Conservation (phyloP, 1,140 invertebrate species). For the Micrasema minimum region DNA sequence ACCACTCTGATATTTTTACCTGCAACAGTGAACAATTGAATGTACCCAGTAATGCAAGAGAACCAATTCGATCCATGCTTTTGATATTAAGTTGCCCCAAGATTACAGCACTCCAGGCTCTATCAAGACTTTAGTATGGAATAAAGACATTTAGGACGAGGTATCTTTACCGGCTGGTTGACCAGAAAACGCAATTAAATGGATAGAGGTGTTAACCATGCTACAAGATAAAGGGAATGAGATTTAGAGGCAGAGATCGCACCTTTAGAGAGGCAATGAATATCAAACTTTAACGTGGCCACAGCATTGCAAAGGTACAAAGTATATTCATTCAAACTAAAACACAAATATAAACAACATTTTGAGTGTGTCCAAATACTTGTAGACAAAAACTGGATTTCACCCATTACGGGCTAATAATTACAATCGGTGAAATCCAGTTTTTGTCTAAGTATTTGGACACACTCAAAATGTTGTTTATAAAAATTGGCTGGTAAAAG, state of each 20-base stretch:
- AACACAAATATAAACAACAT: too few species aligned
- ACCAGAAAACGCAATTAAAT: slow-evolving; percentile 53
- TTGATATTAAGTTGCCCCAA: slow-evolving; percentile 4
- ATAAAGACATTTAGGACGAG: slow-evolving; percentile 47
- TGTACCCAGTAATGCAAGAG: slow-evolving; percentile 5
- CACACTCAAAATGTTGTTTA: too few species aligned
- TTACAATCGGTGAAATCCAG: too few species aligned
- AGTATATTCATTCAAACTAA: too few species aligned
- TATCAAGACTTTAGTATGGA: slow-evolving; percentile 26
- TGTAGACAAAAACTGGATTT: too few species aligned
- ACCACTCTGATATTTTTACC: too few species aligned
- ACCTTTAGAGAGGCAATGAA: slow-evolving; percentile 9
- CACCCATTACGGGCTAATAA: too few species aligned
- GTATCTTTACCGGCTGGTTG: slow-evolving; percentile 50
- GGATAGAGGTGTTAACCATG: slow-evolving; percentile 52
- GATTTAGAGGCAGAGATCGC: slow-evolving; percentile 23
- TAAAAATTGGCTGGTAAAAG: too few species aligned
- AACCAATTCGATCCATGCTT: background rate
- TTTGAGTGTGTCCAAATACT: too few species aligned
- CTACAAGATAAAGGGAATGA: slow-evolving; percentile 28
- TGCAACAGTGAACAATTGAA: too few species aligned
- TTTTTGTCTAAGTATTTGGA: too few species aligned
- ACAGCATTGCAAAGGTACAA: background rate
- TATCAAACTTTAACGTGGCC: slow-evolving; percentile 12
- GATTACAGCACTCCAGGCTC: background rate